Conservation (phyloP, 2,888 invertebrate genomes). For the Ormyrus labotus region DNA sequence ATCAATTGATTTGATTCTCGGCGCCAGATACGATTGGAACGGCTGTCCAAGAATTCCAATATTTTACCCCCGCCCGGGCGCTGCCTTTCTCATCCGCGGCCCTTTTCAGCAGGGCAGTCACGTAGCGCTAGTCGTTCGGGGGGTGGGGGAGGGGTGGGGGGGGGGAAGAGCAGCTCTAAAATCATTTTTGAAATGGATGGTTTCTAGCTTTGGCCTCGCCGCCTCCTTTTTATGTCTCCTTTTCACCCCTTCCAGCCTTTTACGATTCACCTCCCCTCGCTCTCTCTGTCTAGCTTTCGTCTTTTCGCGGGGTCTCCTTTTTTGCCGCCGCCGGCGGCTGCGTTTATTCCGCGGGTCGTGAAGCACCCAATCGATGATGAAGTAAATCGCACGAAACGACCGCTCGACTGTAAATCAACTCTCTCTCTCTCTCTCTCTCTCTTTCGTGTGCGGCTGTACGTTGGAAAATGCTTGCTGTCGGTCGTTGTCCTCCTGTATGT, state of each 20-base stretch:
- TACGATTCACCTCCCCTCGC: conserved; percentile 18
- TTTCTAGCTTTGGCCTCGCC: conserved; percentile 42
- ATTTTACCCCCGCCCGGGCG: conserved; percentile 61
- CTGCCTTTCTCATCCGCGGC: conserved; percentile 45
- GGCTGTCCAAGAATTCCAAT: conserved; percentile 62
- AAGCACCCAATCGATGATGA: conserved; percentile 60
- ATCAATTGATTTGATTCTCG: conserved; percentile 55
- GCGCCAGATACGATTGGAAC: conserved; percentile 45
- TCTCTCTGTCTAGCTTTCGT: conserved; percentile 8
- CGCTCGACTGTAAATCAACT: conserved; percentile 52
- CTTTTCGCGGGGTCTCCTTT: conserved; percentile 6
- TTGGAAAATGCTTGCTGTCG: neutral
- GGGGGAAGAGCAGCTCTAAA: conserved; percentile 58
- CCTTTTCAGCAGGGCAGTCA: conserved; percentile 62
- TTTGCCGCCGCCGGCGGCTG: conserved; percentile 8
- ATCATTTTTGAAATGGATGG: conserved; percentile 68
- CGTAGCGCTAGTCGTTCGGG: conserved; percentile 51
- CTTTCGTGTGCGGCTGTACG: conserved; percentile 26
- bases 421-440: conserved; percentile 30
- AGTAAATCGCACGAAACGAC: conserved; percentile 63
- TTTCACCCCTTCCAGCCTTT: neutral
- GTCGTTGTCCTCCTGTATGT: neutral
- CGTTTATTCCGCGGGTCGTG: conserved; percentile 44
- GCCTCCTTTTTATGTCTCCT: conserved; percentile 33
- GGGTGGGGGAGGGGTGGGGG: too few species aligned